A percentile compares a stretch with the other conserved stretches of the same genome.
Evolutionary conservation across 2,113 vertebrate genomes (phyloP).

Genomic region (Syngnathoides biaculeatus): DNA sequence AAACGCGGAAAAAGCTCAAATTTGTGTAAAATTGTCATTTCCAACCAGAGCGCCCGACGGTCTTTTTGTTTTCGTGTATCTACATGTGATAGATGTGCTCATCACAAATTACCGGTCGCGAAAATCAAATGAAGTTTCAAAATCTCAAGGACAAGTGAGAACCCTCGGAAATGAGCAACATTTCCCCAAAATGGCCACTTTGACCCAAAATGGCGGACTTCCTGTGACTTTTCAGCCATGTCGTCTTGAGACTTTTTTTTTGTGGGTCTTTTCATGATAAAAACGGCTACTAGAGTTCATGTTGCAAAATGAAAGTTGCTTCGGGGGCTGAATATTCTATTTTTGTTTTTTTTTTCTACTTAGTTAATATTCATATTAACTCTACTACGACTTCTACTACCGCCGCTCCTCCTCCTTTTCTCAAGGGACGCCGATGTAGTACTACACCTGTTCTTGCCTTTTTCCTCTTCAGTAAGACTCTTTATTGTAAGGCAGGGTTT

Average conservation of each 20-base stretch:
- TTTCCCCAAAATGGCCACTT: too few relatives aligned
- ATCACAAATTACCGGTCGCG: neutral
- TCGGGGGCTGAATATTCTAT: neutral
- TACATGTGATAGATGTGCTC: neutral
- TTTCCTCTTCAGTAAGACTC: constrained; percentile 69
- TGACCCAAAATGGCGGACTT: too few relatives aligned
- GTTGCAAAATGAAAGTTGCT: neutral
- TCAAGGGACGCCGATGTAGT: constrained; percentile 68
- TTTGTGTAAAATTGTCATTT: neutral
- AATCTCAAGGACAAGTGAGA: too few relatives aligned
- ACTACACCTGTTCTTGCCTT: constrained; percentile 72
- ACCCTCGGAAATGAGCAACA: too few relatives aligned
- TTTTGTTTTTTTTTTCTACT: constrained; percentile 15
- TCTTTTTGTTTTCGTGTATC: neutral
- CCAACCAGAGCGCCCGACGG: neutral
- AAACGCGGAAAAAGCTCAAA: neutral
- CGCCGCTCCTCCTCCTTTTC: constrained; percentile 54
- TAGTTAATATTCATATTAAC: constrained; percentile 13
- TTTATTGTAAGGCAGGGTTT: constrained; percentile 31
- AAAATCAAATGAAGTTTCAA: too few relatives aligned
- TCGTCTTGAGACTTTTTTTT: neutral
- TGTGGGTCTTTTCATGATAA: too few relatives aligned
- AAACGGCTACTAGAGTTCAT: neutral
- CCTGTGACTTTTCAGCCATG: too few relatives aligned
- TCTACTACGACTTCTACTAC: neutral